Conservation (phyloP, 2,888 invertebrate genomes). For the Phengaris alcon region DNA sequence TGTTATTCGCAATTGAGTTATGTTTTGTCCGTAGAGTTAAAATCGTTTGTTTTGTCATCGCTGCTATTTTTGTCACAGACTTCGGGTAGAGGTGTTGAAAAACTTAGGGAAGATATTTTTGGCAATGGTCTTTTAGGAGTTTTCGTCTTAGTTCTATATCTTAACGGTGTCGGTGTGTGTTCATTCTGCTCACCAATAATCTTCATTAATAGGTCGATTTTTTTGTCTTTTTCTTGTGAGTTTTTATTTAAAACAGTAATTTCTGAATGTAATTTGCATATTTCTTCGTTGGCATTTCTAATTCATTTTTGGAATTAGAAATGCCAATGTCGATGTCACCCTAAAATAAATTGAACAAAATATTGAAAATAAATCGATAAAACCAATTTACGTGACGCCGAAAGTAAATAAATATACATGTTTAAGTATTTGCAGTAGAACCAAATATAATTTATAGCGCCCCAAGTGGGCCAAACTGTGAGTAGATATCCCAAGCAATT, state of each 20-base stretch:
- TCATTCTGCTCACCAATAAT: neutral
- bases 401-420: too few species aligned
- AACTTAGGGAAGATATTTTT: neutral
- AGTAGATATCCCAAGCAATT: too few species aligned
- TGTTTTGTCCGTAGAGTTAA: neutral
- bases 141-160: neutral
- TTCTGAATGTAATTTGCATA: neutral
- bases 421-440: too few species aligned
- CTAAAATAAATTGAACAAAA: too few species aligned
- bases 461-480: too few species aligned
- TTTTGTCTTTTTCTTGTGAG: neutral
- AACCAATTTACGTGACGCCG: too few species aligned
- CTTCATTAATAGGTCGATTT: neutral
- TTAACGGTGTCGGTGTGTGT: neutral
- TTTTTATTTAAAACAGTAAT: neutral
- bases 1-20: neutral
- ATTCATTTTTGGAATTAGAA: too few species aligned
- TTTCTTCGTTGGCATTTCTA: neutral
- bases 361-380: too few species aligned
- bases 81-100: neutral
- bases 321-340: too few species aligned
- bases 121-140: conserved; percentile 3
- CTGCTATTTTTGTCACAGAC: neutral
- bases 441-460: too few species aligned
- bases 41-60: neutral